Conservation (phyloP, 2,888 invertebrate species). For the Cephalotes varians region DNA sequence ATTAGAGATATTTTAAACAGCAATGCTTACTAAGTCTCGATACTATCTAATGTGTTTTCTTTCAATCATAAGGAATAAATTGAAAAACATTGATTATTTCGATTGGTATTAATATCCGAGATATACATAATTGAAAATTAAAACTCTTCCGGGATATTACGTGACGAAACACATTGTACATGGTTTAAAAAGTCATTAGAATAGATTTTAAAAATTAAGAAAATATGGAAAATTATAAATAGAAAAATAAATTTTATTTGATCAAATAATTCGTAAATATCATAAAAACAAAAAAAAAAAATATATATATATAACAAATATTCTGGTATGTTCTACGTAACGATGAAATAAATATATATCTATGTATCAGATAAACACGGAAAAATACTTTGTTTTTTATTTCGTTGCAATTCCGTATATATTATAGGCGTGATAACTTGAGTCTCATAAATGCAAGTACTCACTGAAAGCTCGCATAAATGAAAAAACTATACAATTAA, state of each 20-base stretch:
- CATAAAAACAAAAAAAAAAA: background rate
- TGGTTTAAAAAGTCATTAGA: background rate
- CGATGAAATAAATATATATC: background rate
- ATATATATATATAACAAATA: too few species aligned
- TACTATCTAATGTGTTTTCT: background rate
- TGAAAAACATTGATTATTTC: slow-evolving; percentile 5
- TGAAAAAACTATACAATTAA: slow-evolving; percentile 16
- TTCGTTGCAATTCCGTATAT: background rate
- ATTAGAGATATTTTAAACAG: background rate
- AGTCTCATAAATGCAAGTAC: background rate
- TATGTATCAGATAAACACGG: background rate
- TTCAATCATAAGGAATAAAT: slow-evolving; percentile 1
- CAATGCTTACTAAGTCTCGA: background rate
- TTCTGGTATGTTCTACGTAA: background rate
- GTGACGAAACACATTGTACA: background rate
- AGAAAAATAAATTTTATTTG: background rate
- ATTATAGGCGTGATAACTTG: background rate
- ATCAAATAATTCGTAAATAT: slow-evolving; percentile 1
- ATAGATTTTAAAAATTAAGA: background rate
- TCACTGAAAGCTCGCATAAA: background rate
- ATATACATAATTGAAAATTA: slow-evolving; percentile 14
- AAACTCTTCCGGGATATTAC: slow-evolving; percentile 2
- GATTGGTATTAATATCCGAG: slow-evolving; percentile 5
- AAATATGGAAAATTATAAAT: background rate
- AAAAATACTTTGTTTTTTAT: background rate